Percentiles rank a stretch among this genome's conserved stretches.
Conservation (phyloP, 1,140 invertebrate species). For the Sycophaga agraensis region DNA sequence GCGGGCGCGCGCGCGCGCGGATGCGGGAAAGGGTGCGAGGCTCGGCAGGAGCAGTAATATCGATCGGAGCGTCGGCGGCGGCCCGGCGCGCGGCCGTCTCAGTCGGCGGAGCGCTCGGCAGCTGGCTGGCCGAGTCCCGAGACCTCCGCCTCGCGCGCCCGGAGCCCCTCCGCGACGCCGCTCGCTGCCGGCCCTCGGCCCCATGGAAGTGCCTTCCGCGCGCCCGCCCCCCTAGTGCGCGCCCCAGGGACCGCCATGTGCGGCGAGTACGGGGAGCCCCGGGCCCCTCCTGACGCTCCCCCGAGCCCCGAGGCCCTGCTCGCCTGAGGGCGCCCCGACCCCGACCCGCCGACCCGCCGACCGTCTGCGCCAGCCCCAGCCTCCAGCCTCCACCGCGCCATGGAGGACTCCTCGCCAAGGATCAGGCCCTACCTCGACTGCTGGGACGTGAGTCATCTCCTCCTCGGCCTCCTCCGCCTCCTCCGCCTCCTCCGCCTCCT, state of each 20-base stretch:
- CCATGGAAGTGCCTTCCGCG: slow-evolving; percentile 8
- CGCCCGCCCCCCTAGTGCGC: background rate
- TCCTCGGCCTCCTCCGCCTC: too few species aligned
- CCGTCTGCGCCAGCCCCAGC: too few species aligned
- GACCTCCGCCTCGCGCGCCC: too few species aligned
- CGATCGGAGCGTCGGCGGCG: slow-evolving; percentile 38
- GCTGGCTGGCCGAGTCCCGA: too few species aligned
- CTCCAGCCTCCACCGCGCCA: slow-evolving; percentile 29
- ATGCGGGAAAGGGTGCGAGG: slow-evolving; percentile 40
- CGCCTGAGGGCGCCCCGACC: background rate
- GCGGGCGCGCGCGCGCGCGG: background rate
- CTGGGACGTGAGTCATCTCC: slow-evolving; percentile 58
- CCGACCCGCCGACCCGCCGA: background rate
- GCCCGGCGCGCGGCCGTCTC: too few species aligned
- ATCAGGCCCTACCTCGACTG: slow-evolving; percentile 55
- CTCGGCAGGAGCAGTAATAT: slow-evolving; percentile 57
- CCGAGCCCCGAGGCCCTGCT: slow-evolving; percentile 29
- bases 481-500: too few species aligned
- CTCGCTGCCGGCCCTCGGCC: too few species aligned
- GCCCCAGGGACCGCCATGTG: slow-evolving; percentile 8
- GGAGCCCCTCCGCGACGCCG: too few species aligned
- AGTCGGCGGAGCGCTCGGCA: too few species aligned
- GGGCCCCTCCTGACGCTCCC: too few species aligned
- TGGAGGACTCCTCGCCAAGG: slow-evolving; percentile 52
- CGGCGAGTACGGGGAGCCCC: slow-evolving; percentile 18